Evolutionary conservation across 1,140 invertebrate genomes (phyloP), one percentile per base, ranked within the genome.

Genomic region (Pteromalus puparum): DNA sequence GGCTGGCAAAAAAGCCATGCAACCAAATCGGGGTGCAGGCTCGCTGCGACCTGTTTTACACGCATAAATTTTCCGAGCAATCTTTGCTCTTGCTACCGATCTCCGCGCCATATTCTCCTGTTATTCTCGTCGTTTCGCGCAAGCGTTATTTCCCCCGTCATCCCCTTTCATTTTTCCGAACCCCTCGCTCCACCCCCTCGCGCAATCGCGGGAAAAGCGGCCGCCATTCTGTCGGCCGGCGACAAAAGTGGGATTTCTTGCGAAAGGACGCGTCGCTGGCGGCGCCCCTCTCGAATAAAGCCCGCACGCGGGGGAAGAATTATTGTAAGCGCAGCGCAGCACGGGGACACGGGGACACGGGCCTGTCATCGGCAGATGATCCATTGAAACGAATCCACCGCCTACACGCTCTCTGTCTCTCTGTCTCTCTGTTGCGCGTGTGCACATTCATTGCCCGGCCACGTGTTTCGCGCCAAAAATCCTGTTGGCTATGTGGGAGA

Each of bases 221-320:
- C 30, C 80, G 87, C 86, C 86, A 88, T 89, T 88, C 86, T 87
- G 88, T 80, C 65, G 78, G 65, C 10, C 82, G 86, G 85, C 87
- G 88, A 90, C 88, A 89, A 89, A 89, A 89, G 87, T 88, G 86
- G 87, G 88, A 86, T 88, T 89, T 88, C 87, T 87, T 87, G 86
- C 86, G 84, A 81, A 83, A 81, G 68, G 38, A 53, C 7, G 70
- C 38, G 48, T 65, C n/a, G 24, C 7, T 10, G 68, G 86, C 10
- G 68, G 86, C 80, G 87, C 87, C 84, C 88, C 87, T 82, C 61
- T 85, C 79, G 87, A 85, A 88, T 61, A 88, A 77, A 34, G 75
- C 48, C 18, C 48, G 75, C 10, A n/a, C 78, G 34, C 48, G 48
- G 26, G 10, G 61, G 34, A 30, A 65, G 26, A 78, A 24, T n/a